Conservation (phyloP, 2,797 vertebrate genomes). For the Anas bahamensis region DNA sequence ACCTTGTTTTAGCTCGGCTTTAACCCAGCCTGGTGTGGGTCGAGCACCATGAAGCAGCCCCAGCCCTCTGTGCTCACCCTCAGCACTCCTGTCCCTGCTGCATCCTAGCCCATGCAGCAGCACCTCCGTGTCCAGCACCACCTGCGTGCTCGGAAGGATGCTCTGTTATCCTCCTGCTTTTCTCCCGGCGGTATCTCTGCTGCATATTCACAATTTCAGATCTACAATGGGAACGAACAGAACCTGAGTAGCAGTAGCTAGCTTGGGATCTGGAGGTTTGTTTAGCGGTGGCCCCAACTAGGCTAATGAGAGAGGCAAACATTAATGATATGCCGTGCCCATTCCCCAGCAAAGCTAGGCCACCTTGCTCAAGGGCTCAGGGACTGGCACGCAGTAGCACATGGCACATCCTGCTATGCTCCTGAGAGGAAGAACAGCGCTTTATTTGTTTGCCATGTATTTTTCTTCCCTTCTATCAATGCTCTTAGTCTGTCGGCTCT, state of each 20-base stretch:
- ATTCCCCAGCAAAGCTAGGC: neutral
- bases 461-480: neutral
- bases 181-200: neutral
- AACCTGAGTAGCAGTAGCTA: neutral
- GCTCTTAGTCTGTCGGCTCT: neutral
- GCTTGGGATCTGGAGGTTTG: neutral
- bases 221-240: neutral
- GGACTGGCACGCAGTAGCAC: neutral
- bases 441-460: neutral
- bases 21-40: neutral
- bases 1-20: neutral
- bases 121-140: neutral
- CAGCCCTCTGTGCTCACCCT: neutral
- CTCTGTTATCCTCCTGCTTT: neutral
- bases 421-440: neutral
- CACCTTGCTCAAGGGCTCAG: neutral
- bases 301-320: neutral
- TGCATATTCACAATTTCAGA: neutral
- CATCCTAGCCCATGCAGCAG: neutral
- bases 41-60: neutral
- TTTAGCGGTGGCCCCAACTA: neutral
- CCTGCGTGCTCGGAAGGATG: accelerated
- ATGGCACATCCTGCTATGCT: neutral
- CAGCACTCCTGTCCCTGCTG: neutral
- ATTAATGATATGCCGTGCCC: neutral